Evolutionary conservation across 2,113 vertebrate species (phyloP), one percentile per base, ranked within the genome.

Genomic region (Marmota monax): DNA sequence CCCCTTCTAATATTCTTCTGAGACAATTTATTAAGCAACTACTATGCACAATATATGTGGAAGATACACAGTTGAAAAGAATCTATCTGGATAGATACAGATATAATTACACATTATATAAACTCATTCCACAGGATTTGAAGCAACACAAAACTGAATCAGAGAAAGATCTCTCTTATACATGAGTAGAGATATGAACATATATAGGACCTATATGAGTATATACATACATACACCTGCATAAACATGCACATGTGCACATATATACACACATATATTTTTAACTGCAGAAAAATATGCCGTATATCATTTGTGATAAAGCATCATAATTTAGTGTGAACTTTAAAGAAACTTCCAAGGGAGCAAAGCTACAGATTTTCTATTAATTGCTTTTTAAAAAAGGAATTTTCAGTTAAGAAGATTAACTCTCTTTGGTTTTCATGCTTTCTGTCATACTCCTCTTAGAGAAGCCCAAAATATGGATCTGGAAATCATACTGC

Each of bases 301-400:
- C 39, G 23, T 83, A 58, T 78, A 11, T 90, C 32, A 45, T 70
- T 95, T 77, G 27, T 76, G 69, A 77, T 76, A 95, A 95, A 5
- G 39, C 2, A 76, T 5, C 34, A 80, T n/a, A 39, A 86, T 53
- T 84, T 70, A 53, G 29, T 42, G 16, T 23, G 25, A 53, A 69
- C 67, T 67, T 80, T 95, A 42, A 70, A 73, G 32, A 80, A 48
- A 78, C 17, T 61, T 91, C 63, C 25, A 92, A 78, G n/a, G n/a
- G 20, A 84, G 32, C 56, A 94, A 92, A 84, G 39, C 29, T 84
- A 84, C 37, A 65, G 58, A 42, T 22, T 69, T 65, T 56, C 73
- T 58, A 37, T 48, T 56, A 48, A 83, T 13, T 37, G 37, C 5
- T 58, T 39, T 84, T 61, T 69, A 51, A 84, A 84, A 84, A 88